Percentiles rank a stretch among this genome's conserved stretches.
Conservation (phyloP, 35 echinoderm and acorn worm genomes). For the Acanthaster planci region DNA sequence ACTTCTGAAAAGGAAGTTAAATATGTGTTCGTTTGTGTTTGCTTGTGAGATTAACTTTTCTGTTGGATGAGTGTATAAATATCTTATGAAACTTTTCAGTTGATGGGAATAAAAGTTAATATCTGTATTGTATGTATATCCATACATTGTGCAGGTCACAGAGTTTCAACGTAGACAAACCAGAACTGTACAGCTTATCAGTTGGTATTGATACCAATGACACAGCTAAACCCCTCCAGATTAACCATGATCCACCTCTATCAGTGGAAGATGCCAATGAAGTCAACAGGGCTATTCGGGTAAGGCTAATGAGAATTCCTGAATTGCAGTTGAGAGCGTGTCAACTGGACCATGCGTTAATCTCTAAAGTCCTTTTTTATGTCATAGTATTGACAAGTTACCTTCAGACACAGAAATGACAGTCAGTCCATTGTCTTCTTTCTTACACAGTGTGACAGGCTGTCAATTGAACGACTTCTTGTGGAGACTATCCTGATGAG, state of each 20-base stretch:
- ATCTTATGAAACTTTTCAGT: too few relatives aligned
- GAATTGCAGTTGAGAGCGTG: neutral
- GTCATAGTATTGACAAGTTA: too few relatives aligned
- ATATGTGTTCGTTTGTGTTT: too few relatives aligned
- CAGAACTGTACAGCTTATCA: conserved; percentile 64
- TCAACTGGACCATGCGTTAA: too few relatives aligned
- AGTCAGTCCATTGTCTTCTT: conserved; percentile 1
- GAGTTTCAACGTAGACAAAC: conserved; percentile 67
- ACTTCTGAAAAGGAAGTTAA: too few relatives aligned
- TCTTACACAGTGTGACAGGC: conserved; percentile 77
- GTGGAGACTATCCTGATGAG: conserved; percentile 89
- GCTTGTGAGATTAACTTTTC: too few relatives aligned
- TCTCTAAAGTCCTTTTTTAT: too few relatives aligned
- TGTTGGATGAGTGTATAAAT: too few relatives aligned
- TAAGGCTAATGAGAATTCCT: conserved; percentile 17
- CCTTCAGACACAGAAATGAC: too few relatives aligned
- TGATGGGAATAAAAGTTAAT: too few relatives aligned
- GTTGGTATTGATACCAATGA: conserved; percentile 80
- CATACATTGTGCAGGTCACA: conserved; percentile 89
- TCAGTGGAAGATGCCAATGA: conserved; percentile 56
- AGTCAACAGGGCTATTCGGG: conserved; percentile 73
- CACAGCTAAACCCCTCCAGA: conserved; percentile 85
- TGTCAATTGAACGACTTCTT: conserved; percentile 88
- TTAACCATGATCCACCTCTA: conserved; percentile 73
- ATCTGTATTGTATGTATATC: neutral